phyloP scores from a whole-genome alignment of 2,797 vertebrate genomes.

The Molossus alvarezi region DNA sequence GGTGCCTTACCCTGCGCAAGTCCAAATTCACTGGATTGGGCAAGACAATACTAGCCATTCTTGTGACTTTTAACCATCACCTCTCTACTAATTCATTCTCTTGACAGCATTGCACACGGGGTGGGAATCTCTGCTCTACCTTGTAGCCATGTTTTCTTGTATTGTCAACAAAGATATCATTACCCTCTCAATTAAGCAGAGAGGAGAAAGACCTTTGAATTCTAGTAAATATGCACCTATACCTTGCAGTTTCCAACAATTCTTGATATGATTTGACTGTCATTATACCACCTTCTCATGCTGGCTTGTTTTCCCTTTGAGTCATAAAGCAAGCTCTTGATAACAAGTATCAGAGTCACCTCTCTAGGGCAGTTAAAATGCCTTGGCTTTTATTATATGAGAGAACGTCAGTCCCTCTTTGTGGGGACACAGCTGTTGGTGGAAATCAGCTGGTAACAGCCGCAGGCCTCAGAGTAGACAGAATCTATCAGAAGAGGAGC shows the following conservation, averaged over 20 bases:
- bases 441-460: neutral
- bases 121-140: neutral
- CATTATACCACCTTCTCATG: neutral
- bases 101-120: neutral
- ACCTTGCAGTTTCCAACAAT: neutral
- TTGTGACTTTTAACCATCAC: neutral
- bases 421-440: neutral
- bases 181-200: neutral
- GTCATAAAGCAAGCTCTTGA: conserved; percentile 7
- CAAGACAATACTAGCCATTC: neutral
- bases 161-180: neutral
- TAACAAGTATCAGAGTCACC: neutral
- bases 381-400: neutral
- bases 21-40: neutral
- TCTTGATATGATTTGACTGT: neutral
- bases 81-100: neutral
- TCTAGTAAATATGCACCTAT: neutral
- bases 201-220: conserved; percentile 6
- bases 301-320: neutral
- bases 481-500: neutral
- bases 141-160: neutral
- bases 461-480: neutral
- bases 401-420: neutral
- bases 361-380: neutral
- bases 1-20: neutral